Conservation (phyloP, 2,113 vertebrate genomes). For the Spermophilus dauricus region DNA sequence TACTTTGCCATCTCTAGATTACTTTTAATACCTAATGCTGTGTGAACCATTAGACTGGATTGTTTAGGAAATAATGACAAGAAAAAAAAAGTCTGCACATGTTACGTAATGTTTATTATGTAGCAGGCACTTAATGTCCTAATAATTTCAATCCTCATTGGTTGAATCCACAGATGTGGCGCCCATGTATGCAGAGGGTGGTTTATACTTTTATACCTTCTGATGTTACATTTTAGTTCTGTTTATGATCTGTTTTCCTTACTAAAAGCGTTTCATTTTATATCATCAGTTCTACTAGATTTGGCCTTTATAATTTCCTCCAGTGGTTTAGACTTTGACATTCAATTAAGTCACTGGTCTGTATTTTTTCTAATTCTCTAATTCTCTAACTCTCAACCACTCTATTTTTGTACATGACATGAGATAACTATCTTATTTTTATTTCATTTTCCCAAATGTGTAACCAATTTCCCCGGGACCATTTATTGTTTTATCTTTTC, state of each 20-base stretch:
- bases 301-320: background rate
- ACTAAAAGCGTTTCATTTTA: background rate
- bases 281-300: background rate
- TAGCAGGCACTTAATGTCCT: background rate
- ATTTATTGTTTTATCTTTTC: background rate
- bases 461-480: background rate
- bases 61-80: background rate
- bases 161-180: background rate
- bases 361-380: background rate
- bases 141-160: background rate
- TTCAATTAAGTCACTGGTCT: background rate
- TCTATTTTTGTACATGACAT: background rate
- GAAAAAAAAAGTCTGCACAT: background rate
- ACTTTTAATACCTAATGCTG: background rate
- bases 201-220: background rate
- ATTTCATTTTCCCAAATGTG: background rate
- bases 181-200: background rate
- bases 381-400: background rate
- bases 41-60: background rate
- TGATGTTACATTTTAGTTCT: background rate
- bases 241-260: background rate
- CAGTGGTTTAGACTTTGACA: background rate
- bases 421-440: constrained; percentile 38
- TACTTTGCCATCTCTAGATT: background rate
- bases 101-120: background rate